A percentile compares a stretch with the other conserved stretches of the same genome.
phyloP scores from a whole-genome alignment of 2,888 invertebrate species.

The Chymomyza amoena region DNA sequence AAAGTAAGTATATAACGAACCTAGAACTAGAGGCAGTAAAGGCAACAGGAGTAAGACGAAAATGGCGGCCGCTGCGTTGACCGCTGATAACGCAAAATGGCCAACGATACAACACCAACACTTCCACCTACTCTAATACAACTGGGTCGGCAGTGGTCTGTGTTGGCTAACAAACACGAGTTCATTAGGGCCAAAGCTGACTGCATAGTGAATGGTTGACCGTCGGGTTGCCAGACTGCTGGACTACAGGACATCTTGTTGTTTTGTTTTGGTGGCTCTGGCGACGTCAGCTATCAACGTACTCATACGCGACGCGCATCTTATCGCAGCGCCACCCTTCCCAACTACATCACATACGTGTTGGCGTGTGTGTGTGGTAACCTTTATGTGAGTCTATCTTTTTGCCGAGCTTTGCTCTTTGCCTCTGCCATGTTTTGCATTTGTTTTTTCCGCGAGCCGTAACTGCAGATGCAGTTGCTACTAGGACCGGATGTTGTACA shows the following conservation, averaged over 20 bases:
- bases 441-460: conserved; percentile 21
- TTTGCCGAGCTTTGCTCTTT: conserved; percentile 29
- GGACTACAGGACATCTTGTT: background rate
- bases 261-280: background rate
- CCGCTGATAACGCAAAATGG: conserved; percentile 64
- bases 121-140: background rate
- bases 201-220: conserved; percentile 26
- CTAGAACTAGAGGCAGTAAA: background rate
- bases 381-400: background rate
- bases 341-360: background rate
- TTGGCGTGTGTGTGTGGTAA: background rate
- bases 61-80: conserved; percentile 48
- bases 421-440: conserved; percentile 27
- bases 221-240: background rate
- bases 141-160: conserved; percentile 2
- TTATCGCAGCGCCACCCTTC: conserved; percentile 20
- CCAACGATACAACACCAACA: conserved; percentile 24
- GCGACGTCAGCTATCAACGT: conserved; percentile 49
- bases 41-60: conserved; percentile 26
- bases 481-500: background rate
- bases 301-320: background rate
- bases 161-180: conserved; percentile 46
- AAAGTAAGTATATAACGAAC: background rate
- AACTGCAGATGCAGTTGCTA: conserved; percentile 7
- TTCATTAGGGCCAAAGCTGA: conserved; percentile 66